A percentile compares a stretch with the other conserved stretches of the same genome.
Evolutionary conservation across 2,888 invertebrate species (phyloP).

Genomic region (Aelia acuminata): DNA sequence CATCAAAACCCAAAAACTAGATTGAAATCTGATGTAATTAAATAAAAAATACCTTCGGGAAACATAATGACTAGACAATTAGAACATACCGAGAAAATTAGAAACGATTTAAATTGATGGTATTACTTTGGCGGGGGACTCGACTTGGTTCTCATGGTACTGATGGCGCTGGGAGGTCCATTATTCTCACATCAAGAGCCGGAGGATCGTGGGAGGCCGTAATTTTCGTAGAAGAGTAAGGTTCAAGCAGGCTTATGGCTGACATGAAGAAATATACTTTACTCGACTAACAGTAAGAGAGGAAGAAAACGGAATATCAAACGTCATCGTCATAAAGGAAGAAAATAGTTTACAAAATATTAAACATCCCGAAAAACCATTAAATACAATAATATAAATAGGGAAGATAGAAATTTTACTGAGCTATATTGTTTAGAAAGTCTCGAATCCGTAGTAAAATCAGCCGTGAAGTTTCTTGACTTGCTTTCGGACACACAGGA

Average conservation of each 20-base stretch:
- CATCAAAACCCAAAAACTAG: too few species aligned
- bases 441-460: not conserved
- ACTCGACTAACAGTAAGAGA: not conserved
- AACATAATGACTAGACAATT: not conserved
- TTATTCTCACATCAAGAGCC: slow-evolving; percentile 19
- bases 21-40: not conserved
- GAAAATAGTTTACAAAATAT: too few species aligned
- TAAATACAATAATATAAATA: too few species aligned
- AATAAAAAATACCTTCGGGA: not conserved
- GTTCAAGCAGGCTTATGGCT: not conserved
- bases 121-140: not conserved
- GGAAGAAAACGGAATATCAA: too few species aligned
- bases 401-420: too few species aligned
- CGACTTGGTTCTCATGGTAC: not conserved
- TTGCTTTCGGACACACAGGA: not conserved
- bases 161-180: not conserved
- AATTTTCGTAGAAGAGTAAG: not conserved
- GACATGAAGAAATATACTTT: not conserved
- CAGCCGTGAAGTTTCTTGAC: not conserved
- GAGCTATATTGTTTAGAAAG: not conserved
- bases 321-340: too few species aligned
- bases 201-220: not conserved
- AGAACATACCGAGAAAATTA: not conserved
- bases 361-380: too few species aligned
- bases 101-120: not conserved